Evolutionary conservation across 2,888 invertebrate genomes (phyloP).

Genomic region (Hydrotaea diabolus): DNA sequence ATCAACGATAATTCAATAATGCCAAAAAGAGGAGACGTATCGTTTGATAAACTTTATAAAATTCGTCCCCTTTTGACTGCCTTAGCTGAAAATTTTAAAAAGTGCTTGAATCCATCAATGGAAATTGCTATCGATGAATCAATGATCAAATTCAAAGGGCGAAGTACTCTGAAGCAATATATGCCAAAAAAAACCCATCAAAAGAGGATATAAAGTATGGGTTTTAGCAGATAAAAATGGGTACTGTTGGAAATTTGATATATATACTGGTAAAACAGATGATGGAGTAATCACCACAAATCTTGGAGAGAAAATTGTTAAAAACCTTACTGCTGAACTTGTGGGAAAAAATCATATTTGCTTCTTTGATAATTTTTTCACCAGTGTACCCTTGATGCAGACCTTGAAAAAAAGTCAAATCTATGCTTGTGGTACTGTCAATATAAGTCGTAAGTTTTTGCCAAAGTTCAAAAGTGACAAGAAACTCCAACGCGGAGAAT

Average conservation of each 20-base stretch:
- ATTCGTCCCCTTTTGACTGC: too few species aligned
- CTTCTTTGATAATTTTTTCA: constrained; percentile 37
- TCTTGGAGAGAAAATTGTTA: neutral
- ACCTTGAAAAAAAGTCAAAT: constrained; percentile 20
- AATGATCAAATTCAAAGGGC: too few species aligned
- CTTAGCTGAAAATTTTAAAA: too few species aligned
- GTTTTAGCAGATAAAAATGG: neutral
- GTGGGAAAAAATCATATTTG: constrained; percentile 20
- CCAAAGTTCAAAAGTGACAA: neutral
- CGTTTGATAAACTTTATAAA: too few species aligned
- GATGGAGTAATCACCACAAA: neutral
- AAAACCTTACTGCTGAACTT: constrained; percentile 23
- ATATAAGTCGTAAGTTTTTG: constrained; percentile 25
- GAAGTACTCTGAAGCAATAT: too few species aligned
- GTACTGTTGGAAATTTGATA: neutral
- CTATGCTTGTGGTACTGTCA: constrained; percentile 30
- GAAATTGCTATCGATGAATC: too few species aligned
- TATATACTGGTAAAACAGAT: neutral
- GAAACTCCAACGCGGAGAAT: neutral
- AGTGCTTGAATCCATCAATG: too few species aligned
- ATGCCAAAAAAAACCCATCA: too few species aligned
- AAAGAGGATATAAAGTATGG: neutral
- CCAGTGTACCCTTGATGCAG: constrained; percentile 24
- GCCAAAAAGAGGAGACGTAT: too few species aligned
- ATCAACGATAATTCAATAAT: too few species aligned